Evolutionary conservation across 2,888 invertebrate species (phyloP).

Genomic region (Caenorhabditis afra): DNA sequence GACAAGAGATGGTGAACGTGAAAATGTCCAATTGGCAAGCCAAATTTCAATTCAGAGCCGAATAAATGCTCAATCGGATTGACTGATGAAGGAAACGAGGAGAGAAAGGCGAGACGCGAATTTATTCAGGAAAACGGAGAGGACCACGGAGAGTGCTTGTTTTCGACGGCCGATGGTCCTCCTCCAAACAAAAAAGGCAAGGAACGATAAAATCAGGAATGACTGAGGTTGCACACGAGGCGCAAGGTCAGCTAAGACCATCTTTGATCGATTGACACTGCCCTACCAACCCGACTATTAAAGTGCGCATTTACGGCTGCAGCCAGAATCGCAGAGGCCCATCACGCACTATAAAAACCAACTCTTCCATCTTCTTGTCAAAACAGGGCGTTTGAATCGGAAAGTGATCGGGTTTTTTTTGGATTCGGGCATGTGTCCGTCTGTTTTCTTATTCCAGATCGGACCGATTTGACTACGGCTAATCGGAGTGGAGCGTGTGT

Average conservation of each 20-base stretch:
- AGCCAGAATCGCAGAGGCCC: conserved; percentile 10
- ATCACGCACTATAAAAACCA: conserved; percentile 47
- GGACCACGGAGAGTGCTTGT: neutral
- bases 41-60: neutral
- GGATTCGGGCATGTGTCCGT: no score
- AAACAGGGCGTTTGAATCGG: no score
- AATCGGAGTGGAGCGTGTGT: conserved; percentile 19
- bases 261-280: neutral
- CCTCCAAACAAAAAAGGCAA: neutral
- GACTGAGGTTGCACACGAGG: conserved; percentile 18
- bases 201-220: conserved; percentile 31
- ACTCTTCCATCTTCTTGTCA: no score
- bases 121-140: neutral
- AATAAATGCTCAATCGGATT: conserved; percentile 11
- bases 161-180: conserved; percentile 12
- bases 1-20: neutral
- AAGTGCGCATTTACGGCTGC: conserved; percentile 26
- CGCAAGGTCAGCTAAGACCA: conserved; percentile 31
- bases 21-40: conserved; percentile 13
- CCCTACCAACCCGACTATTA: conserved; percentile 33
- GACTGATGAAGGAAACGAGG: conserved; percentile 11
- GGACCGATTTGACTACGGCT: neutral
- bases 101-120: neutral
- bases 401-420: no score
- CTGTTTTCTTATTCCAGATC: conserved; percentile 29